These are phyloP conservation scores for Egretta garzetta DNA, from an alignment of 2,113 vertebrate genomes.

Conservation along the genomic window DNA sequence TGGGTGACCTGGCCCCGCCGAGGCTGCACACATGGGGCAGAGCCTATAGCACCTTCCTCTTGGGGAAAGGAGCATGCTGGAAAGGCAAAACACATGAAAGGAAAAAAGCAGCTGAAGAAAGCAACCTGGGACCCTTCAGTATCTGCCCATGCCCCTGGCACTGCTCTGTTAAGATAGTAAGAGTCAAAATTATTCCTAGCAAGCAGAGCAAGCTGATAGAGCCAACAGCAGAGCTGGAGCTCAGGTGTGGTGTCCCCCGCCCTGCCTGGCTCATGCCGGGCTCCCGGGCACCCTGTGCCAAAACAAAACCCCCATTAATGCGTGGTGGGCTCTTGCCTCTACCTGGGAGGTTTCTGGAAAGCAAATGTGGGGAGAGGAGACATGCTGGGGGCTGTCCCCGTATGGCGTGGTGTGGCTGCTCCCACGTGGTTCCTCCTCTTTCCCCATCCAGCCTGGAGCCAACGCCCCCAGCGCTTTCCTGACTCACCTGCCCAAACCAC, in stretches of 20 bases:
- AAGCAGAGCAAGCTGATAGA: not conserved
- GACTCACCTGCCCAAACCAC: not conserved
- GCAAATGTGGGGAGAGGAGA: not conserved
- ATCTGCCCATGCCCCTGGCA: not conserved
- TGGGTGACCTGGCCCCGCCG: rapidly evolving
- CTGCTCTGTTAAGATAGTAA: not conserved
- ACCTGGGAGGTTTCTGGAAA: not conserved
- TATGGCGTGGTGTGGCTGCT: rapidly evolving
- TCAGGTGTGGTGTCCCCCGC: rapidly evolving
- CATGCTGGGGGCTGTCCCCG: rapidly evolving
- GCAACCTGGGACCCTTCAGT: not conserved
- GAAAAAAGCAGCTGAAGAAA: not conserved
- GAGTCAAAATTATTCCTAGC: not conserved
- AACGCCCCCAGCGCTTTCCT: rapidly evolving
- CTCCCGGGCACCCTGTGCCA: not conserved
- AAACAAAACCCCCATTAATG: not conserved
- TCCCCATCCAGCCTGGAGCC: not conserved
- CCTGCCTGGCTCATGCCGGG: not conserved
- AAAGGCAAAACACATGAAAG: not conserved
- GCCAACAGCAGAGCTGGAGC: not conserved
- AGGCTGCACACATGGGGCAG: rapidly evolving
- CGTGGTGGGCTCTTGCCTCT: not conserved
- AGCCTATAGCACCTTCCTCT: not conserved
- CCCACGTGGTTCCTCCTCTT: not conserved
- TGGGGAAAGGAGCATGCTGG: not conserved